Evolutionary conservation across 2,113 vertebrate species (phyloP).

Genomic region (Chaenogobius annularis): DNA sequence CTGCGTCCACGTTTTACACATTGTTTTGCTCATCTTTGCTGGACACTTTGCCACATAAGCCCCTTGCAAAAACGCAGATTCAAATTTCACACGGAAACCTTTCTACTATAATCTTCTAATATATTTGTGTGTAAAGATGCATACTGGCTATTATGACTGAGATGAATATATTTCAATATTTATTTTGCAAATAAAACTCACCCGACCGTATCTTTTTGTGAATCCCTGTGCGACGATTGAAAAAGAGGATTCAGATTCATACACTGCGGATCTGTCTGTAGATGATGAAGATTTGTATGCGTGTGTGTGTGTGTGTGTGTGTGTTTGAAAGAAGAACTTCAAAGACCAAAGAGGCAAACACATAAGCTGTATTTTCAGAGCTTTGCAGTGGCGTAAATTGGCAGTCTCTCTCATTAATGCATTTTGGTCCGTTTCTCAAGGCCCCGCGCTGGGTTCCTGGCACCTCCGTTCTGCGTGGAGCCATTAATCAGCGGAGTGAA

Average conservation of each 20-base stretch:
- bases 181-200: conserved; percentile 70
- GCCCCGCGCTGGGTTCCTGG: conserved; percentile 32
- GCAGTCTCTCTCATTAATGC: conserved; percentile 23
- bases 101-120: conserved; percentile 46
- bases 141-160: conserved; percentile 51
- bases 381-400: conserved; percentile 5
- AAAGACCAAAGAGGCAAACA: conserved; percentile 16
- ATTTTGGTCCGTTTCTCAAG: conserved; percentile 41
- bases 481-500: conserved; percentile 71
- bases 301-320: too few relatives aligned
- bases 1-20: conserved; percentile 19
- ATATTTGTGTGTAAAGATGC: conserved; percentile 40
- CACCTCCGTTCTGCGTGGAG: conserved; percentile 41
- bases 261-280: conserved; percentile 11
- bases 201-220: conserved; percentile 38
- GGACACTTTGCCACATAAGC: conserved; percentile 25
- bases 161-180: conserved; percentile 46
- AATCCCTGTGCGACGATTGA: conserved; percentile 25
- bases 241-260: conserved; percentile 54
- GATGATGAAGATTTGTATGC: conserved; percentile 47
- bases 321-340: conserved; percentile 46
- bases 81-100: conserved; percentile 31
- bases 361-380: not conserved
- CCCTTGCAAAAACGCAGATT: conserved; percentile 45
- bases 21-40: conserved; percentile 31